phyloP scores from a whole-genome alignment of 2,888 invertebrate species.

The Cephus runcator region DNA sequence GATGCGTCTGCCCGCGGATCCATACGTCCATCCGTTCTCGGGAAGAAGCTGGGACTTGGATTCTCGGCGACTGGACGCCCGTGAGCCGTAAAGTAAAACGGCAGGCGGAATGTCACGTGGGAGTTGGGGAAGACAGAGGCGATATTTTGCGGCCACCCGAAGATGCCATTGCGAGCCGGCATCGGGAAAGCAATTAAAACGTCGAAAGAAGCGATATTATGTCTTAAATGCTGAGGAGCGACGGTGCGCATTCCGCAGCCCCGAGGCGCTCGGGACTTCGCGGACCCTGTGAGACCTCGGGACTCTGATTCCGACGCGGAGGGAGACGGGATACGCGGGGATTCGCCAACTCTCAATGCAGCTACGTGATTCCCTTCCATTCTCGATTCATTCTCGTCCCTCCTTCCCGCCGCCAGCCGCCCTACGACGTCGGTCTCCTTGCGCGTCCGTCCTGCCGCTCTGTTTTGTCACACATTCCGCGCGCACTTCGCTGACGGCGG shows the following conservation, averaged over 20 bases:
- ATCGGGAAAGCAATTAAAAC: constrained; percentile 37
- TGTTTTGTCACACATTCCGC: constrained; percentile 37
- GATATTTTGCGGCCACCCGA: constrained; percentile 2
- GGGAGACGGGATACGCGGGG: not conserved
- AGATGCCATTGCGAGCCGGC: constrained; percentile 17
- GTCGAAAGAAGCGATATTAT: constrained; percentile 41
- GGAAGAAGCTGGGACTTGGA: not conserved
- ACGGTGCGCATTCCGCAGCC: constrained; percentile 9
- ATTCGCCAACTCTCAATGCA: not conserved
- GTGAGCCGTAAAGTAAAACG: not conserved
- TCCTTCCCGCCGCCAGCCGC: not conserved
- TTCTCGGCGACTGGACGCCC: not conserved
- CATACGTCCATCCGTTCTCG: not conserved
- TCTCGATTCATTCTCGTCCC: not conserved
- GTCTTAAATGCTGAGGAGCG: constrained; percentile 23
- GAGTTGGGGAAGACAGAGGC: not conserved
- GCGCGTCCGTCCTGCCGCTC: constrained; percentile 12
- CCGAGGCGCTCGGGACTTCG: not conserved
- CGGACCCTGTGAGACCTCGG: not conserved
- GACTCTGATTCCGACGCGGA: not conserved
- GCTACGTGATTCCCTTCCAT: constrained; percentile 1
- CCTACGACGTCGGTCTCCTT: constrained; percentile 9
- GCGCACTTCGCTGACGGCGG: constrained; percentile 35
- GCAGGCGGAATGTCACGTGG: constrained; percentile 31
- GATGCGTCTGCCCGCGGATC: not conserved